A percentile compares a stretch with the other conserved stretches of the same genome.
Conservation (phyloP, 1,140 invertebrate genomes). For the Penaeus chinensis region DNA sequence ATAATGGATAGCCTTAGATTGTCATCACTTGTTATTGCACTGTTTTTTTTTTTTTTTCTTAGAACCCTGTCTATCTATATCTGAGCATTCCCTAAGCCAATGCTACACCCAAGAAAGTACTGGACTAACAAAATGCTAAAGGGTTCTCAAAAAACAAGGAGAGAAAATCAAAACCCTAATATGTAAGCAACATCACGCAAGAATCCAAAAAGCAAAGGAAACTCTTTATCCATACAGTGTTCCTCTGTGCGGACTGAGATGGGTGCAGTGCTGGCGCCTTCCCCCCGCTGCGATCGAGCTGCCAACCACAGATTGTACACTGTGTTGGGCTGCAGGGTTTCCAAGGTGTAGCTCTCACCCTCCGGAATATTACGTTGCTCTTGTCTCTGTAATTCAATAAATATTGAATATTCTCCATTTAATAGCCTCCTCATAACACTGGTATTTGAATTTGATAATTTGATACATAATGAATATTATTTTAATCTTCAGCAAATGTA, state of each 20-base stretch:
- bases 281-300: slow-evolving; percentile 88
- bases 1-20: no score
- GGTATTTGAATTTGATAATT: no score
- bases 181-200: neutral
- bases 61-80: no score
- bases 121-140: neutral
- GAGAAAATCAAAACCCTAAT: neutral
- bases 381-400: slow-evolving; percentile 71
- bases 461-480: slow-evolving; percentile 13
- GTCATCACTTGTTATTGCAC: no score
- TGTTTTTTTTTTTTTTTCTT: no score
- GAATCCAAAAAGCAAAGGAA: neutral
- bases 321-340: slow-evolving; percentile 92
- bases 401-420: neutral
- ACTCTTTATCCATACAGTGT: slow-evolving; percentile 84
- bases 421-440: no score
- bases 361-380: slow-evolving; percentile 80
- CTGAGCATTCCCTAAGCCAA: no score
- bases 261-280: slow-evolving; percentile 94
- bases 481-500: no score
- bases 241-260: slow-evolving; percentile 93
- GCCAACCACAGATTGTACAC: slow-evolving; percentile 96
- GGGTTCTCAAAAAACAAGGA: neutral
- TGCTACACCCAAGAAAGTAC: no score
- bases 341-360: slow-evolving; percentile 86